A percentile compares a stretch with the other conserved stretches of the same genome.
phyloP scores from a whole-genome alignment of 2,888 invertebrate species.

The Lobophora halterata region DNA sequence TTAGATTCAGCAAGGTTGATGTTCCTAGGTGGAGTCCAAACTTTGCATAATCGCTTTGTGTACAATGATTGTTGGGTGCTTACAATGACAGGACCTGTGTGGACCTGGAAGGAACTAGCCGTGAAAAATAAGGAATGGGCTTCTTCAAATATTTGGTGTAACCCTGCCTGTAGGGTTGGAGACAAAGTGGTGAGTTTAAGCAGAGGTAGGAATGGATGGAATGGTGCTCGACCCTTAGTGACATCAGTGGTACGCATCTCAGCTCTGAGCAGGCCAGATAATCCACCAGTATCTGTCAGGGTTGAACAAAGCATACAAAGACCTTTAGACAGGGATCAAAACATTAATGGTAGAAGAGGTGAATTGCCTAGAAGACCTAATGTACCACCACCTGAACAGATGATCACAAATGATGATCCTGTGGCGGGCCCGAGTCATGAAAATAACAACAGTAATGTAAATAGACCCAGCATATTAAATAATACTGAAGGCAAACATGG shows the following conservation, averaged over 20 bases:
- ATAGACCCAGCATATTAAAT: constrained; percentile 42
- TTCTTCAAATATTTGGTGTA: constrained; percentile 95
- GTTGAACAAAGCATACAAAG: constrained; percentile 73
- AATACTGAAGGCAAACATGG: constrained; percentile 44
- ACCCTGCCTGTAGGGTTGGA: constrained; percentile 91
- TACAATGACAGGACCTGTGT: constrained; percentile 85
- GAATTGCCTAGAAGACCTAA: constrained; percentile 67
- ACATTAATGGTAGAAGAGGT: constrained; percentile 87
- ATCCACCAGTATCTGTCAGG: constrained; percentile 71
- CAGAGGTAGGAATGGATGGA: constrained; percentile 78
- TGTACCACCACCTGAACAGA: constrained; percentile 43
- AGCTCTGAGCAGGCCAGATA: constrained; percentile 60
- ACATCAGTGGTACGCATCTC: constrained; percentile 78
- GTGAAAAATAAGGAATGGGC: constrained; percentile 89
- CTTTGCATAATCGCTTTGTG: constrained; percentile 86
- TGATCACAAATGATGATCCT: constrained; percentile 50
- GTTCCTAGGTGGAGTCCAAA: constrained; percentile 93
- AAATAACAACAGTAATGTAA: constrained; percentile 44
- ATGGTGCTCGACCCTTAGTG: constrained; percentile 75
- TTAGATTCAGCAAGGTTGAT: constrained; percentile 89
- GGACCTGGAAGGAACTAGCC: constrained; percentile 88
- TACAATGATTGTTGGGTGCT: constrained; percentile 96
- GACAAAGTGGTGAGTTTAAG: constrained; percentile 89
- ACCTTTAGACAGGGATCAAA: constrained; percentile 84
- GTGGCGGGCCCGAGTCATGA: constrained; percentile 73